Evolutionary conservation across 2,113 vertebrate genomes (phyloP).

Genomic region (Stegastes partitus): DNA sequence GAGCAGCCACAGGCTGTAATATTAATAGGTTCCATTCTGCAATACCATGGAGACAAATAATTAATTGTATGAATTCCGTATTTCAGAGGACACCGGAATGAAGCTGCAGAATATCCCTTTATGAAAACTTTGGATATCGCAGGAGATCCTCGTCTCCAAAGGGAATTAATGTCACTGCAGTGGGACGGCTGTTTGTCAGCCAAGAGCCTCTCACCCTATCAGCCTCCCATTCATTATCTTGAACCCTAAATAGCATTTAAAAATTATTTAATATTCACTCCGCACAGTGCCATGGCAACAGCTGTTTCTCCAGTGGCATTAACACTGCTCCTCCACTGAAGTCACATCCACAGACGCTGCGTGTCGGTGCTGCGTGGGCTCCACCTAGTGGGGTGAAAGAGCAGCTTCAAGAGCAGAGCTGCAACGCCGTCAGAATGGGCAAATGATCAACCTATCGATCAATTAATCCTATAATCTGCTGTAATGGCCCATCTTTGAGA

Average conservation of each 20-base stretch:
- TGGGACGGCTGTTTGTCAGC: slow-evolving; percentile 19
- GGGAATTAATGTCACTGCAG: slow-evolving; percentile 5
- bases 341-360: not conserved
- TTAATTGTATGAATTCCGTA: slow-evolving; percentile 1
- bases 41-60: slow-evolving; percentile 19
- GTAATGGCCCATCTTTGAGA: not conserved
- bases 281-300: slow-evolving; percentile 65
- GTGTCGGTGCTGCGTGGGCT: not conserved
- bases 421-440: not conserved
- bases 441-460: slow-evolving; percentile 7
- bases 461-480: slow-evolving; percentile 34
- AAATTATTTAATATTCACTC: slow-evolving; percentile 48
- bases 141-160: not conserved
- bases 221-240: slow-evolving; percentile 35
- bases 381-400: slow-evolving; percentile 51
- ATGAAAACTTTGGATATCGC: not conserved
- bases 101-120: not conserved
- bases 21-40: not conserved
- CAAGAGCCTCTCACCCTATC: slow-evolving; percentile 11
- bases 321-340: not conserved
- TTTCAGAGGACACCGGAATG: not conserved
- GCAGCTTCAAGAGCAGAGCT: not conserved
- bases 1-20: not conserved
- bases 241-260: slow-evolving; percentile 40
- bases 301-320: slow-evolving; percentile 36